Base-by-base conservation (phyloP, 2,888 invertebrate species). In the Minunthozetes semirufus region DNA sequence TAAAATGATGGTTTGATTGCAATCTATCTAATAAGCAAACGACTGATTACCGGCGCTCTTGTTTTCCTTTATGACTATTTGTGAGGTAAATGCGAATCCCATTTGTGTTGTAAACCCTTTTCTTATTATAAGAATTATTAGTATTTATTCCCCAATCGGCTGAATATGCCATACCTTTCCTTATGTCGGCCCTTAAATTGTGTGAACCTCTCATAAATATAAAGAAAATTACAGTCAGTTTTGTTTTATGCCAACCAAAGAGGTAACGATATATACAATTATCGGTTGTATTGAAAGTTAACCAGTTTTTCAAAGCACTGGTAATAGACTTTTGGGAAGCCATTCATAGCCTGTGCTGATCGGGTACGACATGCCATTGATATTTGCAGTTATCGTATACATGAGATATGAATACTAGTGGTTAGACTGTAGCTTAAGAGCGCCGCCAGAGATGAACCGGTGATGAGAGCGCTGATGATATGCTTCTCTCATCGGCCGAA, bases 61-160 rank as follows among this genome's bases (percentile, higher is more conserved):
- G 3, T 25, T 56, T 33, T 33, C 33, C 33, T 33, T 33, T 33
- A 33, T 56, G 6, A 25, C 25, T 56, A 22, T 17, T 17, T 63
- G 63, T 63, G 63, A 63, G 63, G 63, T 63, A 63, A 63, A 63
- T 63, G 33, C 33, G 9, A 63, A 61, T 29, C 33, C 9, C 33
- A 29, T 63, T 63, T 38, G 19, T 17, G n/a, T 61, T 27, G 25
- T 25, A 29, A 17, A 13, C 61, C 27, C 27, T 17, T 61, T 61
- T 29, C 22, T 61, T 19, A 17, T 59, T 48, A n/a, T 53, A 53
- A n/a, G 17, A n/a, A 19, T n/a, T n/a, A n/a, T 53, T n/a, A 25
- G 1, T 25, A n/a, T 22, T n/a, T 50, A 17, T 50, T 22, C 53
- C 53, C 19, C 15, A 42, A 5, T 33, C 33, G 33, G 33, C 8